A percentile compares a stretch with the other conserved stretches of the same genome.
phyloP scores from a whole-genome alignment of 2,888 invertebrate genomes.

The Cremastinae sp. region DNA sequence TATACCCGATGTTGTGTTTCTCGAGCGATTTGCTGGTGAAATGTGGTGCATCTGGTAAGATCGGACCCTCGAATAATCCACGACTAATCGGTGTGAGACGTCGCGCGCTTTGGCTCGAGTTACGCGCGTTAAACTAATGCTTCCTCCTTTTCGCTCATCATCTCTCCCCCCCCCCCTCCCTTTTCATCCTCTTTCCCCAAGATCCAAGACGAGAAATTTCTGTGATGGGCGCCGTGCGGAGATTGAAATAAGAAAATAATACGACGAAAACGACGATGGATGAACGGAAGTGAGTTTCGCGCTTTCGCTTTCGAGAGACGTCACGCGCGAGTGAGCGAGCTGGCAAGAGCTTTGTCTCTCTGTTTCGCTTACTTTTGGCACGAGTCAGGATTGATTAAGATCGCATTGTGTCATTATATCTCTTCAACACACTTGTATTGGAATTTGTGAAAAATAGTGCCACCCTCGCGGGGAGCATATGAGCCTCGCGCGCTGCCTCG shows the following conservation, averaged over 20 bases:
- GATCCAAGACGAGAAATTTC: background rate
- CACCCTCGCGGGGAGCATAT: background rate
- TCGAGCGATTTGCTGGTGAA: constrained; percentile 57
- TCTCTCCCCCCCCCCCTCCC: too few species aligned
- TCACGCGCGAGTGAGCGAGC: constrained; percentile 51
- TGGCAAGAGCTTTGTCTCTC: constrained; percentile 28
- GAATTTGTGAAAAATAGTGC: constrained; percentile 34
- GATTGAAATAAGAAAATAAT: constrained; percentile 19
- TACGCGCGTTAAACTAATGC: constrained; percentile 50
- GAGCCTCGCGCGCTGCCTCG: constrained; percentile 2
- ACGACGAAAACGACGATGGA: constrained; percentile 2
- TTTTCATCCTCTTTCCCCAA: background rate
- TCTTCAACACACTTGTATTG: too few species aligned
- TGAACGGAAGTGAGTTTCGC: constrained; percentile 29
- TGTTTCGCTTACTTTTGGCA: constrained; percentile 47
- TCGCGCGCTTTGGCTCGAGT: constrained; percentile 53
- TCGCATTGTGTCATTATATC: constrained; percentile 19
- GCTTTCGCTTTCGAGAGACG: constrained; percentile 29
- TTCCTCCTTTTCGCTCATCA: constrained; percentile 5
- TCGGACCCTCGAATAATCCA: constrained; percentile 62
- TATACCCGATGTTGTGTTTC: constrained; percentile 47
- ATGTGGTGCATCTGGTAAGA: constrained; percentile 59
- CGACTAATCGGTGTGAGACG: constrained; percentile 56
- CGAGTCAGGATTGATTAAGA: constrained; percentile 38
- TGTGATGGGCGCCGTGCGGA: background rate